These are phyloP conservation scores for Napeogenes inachia DNA, from an alignment of 2,888 invertebrate genomes.

Conservation along the genomic window DNA sequence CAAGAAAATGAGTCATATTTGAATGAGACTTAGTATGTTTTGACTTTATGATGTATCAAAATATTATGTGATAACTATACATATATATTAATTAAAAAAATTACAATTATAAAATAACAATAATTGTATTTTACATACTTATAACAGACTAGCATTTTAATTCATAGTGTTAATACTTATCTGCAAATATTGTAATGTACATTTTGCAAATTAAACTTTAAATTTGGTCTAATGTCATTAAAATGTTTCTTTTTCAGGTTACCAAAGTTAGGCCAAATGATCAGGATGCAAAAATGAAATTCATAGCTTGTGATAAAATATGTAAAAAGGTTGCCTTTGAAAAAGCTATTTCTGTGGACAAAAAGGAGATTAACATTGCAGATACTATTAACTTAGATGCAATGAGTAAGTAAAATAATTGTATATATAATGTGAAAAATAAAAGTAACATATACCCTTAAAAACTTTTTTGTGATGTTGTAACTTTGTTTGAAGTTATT, in stretches of 20 bases:
- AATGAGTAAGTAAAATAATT: conserved; percentile 83
- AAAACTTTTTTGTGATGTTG: too few relatives aligned
- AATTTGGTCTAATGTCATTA: background rate
- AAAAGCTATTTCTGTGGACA: conserved; percentile 96
- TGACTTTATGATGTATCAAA: too few relatives aligned
- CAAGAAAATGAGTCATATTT: too few relatives aligned
- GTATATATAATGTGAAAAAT: background rate
- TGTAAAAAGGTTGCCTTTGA: conserved; percentile 96
- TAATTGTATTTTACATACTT: too few relatives aligned
- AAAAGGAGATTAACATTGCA: conserved; percentile 89
- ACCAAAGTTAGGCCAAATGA: conserved; percentile 95
- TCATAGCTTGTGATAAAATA: conserved; percentile 95
- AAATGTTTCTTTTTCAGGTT: conserved; percentile 75
- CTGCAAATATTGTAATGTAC: background rate
- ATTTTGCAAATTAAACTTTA: background rate
- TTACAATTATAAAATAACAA: too few relatives aligned
- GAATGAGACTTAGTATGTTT: too few relatives aligned
- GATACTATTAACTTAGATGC: conserved; percentile 93
- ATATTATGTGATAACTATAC: too few relatives aligned
- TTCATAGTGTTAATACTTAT: too few relatives aligned
- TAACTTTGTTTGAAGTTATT: background rate
- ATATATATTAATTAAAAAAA: too few relatives aligned
- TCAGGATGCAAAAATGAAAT: conserved; percentile 95
- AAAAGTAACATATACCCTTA: background rate
- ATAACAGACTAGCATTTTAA: too few relatives aligned